Percentiles rank a stretch among this genome's conserved stretches.
phyloP scores from a whole-genome alignment of 2,888 invertebrate species.

The Metallyticus violacea region DNA sequence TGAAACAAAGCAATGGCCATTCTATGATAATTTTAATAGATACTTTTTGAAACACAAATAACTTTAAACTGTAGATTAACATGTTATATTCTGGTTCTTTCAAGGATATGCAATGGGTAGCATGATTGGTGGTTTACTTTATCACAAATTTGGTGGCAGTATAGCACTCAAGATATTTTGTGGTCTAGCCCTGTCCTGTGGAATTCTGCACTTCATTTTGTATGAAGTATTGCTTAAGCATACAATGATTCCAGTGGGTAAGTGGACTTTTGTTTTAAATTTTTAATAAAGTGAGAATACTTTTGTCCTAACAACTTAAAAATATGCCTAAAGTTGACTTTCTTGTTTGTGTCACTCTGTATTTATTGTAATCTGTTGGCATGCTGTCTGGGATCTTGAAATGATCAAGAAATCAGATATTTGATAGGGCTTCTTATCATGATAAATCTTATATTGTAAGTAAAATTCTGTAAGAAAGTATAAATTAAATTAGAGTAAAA shows the following conservation, averaged over 20 bases:
- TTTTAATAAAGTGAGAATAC: neutral
- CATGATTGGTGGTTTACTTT: conserved; percentile 67
- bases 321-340: neutral
- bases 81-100: neutral
- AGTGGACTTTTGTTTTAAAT: neutral
- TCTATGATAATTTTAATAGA: no score
- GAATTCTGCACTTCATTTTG: conserved; percentile 48
- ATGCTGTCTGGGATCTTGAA: no score
- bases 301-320: no score
- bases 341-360: neutral
- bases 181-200: conserved; percentile 46
- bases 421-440: no score
- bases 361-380: no score
- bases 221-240: conserved; percentile 45
- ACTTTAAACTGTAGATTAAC: neutral
- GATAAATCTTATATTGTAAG: no score
- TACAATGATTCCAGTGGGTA: conserved; percentile 21
- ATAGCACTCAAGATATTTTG: conserved; percentile 54
- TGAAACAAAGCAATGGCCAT: no score
- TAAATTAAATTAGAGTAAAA: no score
- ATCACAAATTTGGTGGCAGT: conserved; percentile 61
- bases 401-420: no score
- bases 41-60: no score
- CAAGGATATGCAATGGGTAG: conserved; percentile 58
- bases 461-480: no score